Evolutionary conservation across 2,797 vertebrate genomes (phyloP), one percentile per base, ranked within the genome.

Genomic region (Adelosebastes latens): DNA sequence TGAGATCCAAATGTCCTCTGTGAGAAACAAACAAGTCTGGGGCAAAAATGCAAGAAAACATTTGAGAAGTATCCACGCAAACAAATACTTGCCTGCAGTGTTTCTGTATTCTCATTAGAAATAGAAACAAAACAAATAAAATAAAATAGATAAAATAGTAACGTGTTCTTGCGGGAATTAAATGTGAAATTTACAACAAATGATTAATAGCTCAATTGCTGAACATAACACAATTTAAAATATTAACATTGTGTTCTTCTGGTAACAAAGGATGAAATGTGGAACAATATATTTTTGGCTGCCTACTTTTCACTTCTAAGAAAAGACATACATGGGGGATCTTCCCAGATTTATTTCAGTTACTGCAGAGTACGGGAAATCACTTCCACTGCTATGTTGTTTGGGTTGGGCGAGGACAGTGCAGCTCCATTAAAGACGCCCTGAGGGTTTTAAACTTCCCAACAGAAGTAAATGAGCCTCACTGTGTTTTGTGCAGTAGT

Each of bases 1-100:
- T 84, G 58, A 79, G 77, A 92, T 90, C 89, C 87, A 92, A 93
- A 93, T 91, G 83, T 90, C 61, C 67, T 85, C 59, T 77, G 46
- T 61, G 72, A 82, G 73, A 88, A 88, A 88, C 72, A 89, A 94
- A 91, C 79, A 90, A 68, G 72, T 91, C 79, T 78, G 75, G 65
- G 69, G 75, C 39, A 80, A 84, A 83, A 84, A 75, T 60, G 42
- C 64, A 32, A 77, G 24, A 65, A 76, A 65, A 75, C 68, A 31
- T 7, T 63, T 20, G 31, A 66, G 59, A 84, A 56, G 81, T 80
- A 75, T 83, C 78, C 75, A 89, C 77, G 77, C 39, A 87, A 91
- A 89, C 78, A 87, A 77, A 82, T 85, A 82, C 62, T 81, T 80
- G 87, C 83, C 72, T 36, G 10, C 25, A 55, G 46, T 4, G 16